A percentile compares a stretch with the other conserved stretches of the same genome.
Evolutionary conservation across 2,113 vertebrate genomes (phyloP).

Genomic region (Sturnus vulgaris): DNA sequence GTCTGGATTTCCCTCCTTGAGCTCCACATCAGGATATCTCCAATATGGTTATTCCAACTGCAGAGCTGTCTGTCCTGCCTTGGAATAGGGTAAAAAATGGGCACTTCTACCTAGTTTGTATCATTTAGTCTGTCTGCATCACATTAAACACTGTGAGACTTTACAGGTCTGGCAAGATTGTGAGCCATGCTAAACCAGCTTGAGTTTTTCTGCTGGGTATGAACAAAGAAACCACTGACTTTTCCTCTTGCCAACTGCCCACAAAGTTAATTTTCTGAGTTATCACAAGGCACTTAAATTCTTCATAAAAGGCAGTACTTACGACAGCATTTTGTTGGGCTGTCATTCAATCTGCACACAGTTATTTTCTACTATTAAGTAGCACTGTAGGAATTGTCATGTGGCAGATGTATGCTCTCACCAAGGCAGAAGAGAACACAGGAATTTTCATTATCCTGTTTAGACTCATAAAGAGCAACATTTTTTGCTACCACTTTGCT

Average conservation of each 20-base stretch:
- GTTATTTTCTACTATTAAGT: not conserved
- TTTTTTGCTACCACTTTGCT: not conserved
- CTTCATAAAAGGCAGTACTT: not conserved
- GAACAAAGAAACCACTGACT: not conserved
- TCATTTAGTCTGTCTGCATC: not conserved
- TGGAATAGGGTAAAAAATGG: not conserved
- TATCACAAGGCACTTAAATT: not conserved
- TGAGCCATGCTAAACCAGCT: not conserved
- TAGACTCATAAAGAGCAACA: not conserved
- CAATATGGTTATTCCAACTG: accelerated
- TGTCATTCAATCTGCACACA: not conserved
- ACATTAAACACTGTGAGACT: not conserved
- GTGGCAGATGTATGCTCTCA: not conserved
- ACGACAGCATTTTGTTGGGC: not conserved
- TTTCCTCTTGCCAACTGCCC: not conserved
- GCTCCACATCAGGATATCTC: not conserved
- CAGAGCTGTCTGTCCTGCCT: not conserved
- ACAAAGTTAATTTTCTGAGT: not conserved
- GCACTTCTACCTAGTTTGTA: not conserved
- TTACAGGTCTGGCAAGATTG: not conserved
- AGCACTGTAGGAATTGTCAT: not conserved
- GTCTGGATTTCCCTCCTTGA: not conserved
- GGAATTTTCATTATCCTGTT: not conserved
- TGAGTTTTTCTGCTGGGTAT: not conserved
- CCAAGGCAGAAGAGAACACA: not conserved